phyloP scores from a whole-genome alignment of 2,888 invertebrate genomes.

The Peribatodes rhomboidaria region DNA sequence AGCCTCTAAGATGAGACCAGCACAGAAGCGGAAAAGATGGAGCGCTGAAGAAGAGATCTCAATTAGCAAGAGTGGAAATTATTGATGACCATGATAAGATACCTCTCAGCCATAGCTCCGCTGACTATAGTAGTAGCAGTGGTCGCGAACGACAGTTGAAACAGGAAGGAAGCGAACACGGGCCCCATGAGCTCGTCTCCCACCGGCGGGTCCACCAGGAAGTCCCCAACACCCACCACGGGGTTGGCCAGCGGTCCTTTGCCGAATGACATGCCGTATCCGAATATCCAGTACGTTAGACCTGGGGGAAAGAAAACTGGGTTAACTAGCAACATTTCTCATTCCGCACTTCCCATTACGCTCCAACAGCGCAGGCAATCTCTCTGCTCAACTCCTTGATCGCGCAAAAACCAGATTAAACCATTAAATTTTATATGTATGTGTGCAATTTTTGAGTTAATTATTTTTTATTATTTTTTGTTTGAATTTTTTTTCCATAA shows the following conservation, averaged over 20 bases:
- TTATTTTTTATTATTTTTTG: too few species aligned
- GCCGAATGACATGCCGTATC: slow-evolving; percentile 96
- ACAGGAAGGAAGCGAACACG: slow-evolving; percentile 95
- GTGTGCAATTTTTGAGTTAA: too few species aligned
- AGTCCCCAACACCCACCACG: slow-evolving; percentile 94
- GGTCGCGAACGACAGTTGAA: slow-evolving; percentile 96
- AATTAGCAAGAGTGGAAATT: too few species aligned
- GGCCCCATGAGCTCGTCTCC: slow-evolving; percentile 93
- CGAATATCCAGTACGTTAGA: slow-evolving; percentile 97
- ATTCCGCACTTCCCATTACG: too few species aligned
- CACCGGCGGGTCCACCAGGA: slow-evolving; percentile 91
- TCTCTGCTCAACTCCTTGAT: too few species aligned
- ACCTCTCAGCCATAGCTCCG: slow-evolving; percentile 98
- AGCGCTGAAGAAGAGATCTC: too few species aligned
- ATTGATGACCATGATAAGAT: slow-evolving; percentile 27
- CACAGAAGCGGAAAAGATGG: too few species aligned
- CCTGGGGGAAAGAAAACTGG: slow-evolving; percentile 72
- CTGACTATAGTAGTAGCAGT: slow-evolving; percentile 97
- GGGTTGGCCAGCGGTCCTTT: slow-evolving; percentile 90
- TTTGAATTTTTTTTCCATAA: too few species aligned
- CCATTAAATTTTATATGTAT: too few species aligned
- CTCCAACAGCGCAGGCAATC: too few species aligned
- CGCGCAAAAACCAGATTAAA: too few species aligned
- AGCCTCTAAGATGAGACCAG: too few species aligned
- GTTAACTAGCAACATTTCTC: background rate